Percentiles rank a stretch among this genome's conserved stretches.
Evolutionary conservation across 2,797 vertebrate species (phyloP).

Genomic region (Paratrypauchen microcephalus): DNA sequence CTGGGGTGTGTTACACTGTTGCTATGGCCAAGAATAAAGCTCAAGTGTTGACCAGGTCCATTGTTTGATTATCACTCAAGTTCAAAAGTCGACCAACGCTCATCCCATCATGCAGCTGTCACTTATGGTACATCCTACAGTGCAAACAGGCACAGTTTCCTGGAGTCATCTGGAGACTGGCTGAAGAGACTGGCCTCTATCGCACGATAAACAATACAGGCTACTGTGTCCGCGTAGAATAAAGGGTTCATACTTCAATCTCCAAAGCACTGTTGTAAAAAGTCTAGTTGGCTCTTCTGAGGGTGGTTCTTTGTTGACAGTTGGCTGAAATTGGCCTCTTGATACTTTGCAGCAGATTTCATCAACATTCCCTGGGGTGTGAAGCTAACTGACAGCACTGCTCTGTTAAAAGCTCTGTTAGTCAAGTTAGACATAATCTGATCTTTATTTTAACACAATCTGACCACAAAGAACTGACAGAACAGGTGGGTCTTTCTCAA

Average conservation of each 20-base stretch:
- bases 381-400: too few species aligned
- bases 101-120: neutral
- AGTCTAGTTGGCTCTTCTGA: too few species aligned
- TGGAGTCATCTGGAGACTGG: neutral
- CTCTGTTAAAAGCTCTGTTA: too few species aligned
- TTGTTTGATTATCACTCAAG: neutral
- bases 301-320: too few species aligned
- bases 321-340: too few species aligned
- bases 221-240: neutral
- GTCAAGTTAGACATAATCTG: too few species aligned
- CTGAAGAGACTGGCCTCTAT: neutral
- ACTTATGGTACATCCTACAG: neutral
- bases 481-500: too few species aligned
- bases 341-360: too few species aligned
- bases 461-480: too few species aligned
- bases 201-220: neutral
- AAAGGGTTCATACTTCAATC: neutral
- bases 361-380: too few species aligned
- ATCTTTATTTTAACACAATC: too few species aligned
- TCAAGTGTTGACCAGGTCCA: neutral
- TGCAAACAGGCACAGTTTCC: neutral
- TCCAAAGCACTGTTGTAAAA: too few species aligned
- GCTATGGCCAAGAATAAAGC: neutral
- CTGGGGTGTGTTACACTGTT: neutral
- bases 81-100: neutral